Evolutionary conservation across 2,888 invertebrate species (phyloP).

Genomic region (Escarpia spicata): DNA sequence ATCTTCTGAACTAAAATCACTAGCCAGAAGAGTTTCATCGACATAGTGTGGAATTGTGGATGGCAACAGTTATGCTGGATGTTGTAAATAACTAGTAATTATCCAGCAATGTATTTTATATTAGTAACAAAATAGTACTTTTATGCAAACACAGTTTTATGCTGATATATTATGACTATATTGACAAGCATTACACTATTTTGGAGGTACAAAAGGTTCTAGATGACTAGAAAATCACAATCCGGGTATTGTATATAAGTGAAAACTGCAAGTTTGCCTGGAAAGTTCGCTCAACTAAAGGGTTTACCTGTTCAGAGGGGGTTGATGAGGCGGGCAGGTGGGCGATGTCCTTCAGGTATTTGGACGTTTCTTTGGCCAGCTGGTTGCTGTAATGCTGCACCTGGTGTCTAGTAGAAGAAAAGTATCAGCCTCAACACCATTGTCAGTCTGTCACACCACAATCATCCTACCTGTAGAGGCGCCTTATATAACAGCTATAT

Average conservation of each 20-base stretch:
- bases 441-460: not conserved
- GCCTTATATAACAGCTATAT: no score
- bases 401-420: constrained; percentile 77
- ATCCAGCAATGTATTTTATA: no score
- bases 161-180: no score
- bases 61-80: no score
- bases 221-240: not conserved
- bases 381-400: constrained; percentile 95
- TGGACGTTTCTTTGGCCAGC: constrained; percentile 90
- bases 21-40: not conserved
- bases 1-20: not conserved
- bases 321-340: constrained; percentile 53
- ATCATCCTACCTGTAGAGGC: no score
- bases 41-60: not conserved
- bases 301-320: constrained; percentile 56
- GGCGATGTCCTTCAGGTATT: constrained; percentile 81
- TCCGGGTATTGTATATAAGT: not conserved
- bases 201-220: not conserved
- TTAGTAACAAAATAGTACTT: no score
- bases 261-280: not conserved
- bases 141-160: no score
- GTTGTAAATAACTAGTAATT: no score
- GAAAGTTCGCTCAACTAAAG: not conserved
- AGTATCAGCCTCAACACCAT: not conserved
- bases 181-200: not conserved